Evolutionary conservation across 2,113 vertebrate species (phyloP).

Genomic region (Zapus hudsonius): DNA sequence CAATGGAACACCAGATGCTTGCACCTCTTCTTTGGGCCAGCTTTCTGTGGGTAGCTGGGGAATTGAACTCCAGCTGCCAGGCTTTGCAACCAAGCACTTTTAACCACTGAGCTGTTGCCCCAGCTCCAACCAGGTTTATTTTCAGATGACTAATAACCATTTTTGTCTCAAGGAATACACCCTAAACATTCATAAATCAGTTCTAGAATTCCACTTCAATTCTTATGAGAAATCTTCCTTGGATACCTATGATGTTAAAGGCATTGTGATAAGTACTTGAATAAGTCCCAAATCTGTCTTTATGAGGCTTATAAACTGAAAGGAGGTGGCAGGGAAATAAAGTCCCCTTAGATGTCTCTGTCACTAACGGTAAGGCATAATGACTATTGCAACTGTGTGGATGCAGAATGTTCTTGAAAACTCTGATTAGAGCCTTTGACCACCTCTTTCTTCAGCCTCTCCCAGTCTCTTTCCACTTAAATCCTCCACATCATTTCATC

Average conservation of each 20-base stretch:
- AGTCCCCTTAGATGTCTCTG: neutral
- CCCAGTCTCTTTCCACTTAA: neutral
- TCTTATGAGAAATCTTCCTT: constrained; percentile 12
- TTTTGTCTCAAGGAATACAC: neutral
- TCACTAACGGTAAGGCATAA: neutral
- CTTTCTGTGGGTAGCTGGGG: no score
- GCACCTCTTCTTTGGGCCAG: no score
- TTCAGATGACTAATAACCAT: neutral
- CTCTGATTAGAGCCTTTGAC: neutral
- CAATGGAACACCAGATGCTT: no score
- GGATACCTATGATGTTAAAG: neutral
- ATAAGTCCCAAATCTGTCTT: neutral
- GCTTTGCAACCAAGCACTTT: no score
- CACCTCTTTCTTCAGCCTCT: neutral
- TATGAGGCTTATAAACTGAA: neutral
- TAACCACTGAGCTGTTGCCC: no score
- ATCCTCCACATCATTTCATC: neutral
- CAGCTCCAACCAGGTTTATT: neutral
- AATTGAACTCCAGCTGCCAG: no score
- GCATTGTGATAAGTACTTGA: neutral
- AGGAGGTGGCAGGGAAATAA: neutral
- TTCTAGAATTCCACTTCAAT: constrained; percentile 2
- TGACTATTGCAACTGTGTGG: neutral
- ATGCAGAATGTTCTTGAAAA: neutral
- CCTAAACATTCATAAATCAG: neutral